Evolutionary conservation across 2,888 invertebrate species (phyloP), one percentile per base, ranked within the genome.

Genomic region (Brachyptera putata): DNA sequence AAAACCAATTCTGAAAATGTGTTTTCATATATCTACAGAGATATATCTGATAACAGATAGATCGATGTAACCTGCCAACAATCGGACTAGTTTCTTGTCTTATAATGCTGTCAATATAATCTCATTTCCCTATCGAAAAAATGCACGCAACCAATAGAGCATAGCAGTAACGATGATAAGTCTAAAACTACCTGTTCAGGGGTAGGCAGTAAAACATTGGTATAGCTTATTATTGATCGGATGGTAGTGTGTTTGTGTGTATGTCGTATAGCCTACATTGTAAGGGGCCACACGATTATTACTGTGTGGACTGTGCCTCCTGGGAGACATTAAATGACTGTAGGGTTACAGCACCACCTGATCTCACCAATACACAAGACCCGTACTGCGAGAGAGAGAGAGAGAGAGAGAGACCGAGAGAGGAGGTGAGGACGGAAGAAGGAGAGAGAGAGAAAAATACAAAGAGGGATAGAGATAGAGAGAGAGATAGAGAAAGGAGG

Each of bases 281-380:
- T n/a, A 49, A 16, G 30, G 53, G 53, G 49, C 49, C 14, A 36
- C 21, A 21, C 53, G 61, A 58, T 61, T 58, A 61, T 61, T 61
- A 56, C 58, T 26, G 55, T 43, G n/a, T n/a, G 46, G 61, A 46
- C 58, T 46, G 56, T 58, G 58, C 58, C 61, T 58, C 61, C 43
- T 16, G 58, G 58, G 61, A 58, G 46, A 56, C 58, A 61, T 61
- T 61, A 61, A 58, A 61, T 58, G 58, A 56, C 58, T 53, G 58
- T 34, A 49, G 55, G 61, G 50, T 41, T 53, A 53, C 34, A 36
- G 22, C 34, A 36, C 53, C 53, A 53, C 53, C 53, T 53, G 53
- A 53, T 53, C 53, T 36, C 53, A 9, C 18, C 53, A 21, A 53
- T 18, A 34, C 53, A 34, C n/a, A n/a, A n/a, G n/a, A n/a, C n/a